Evolutionary conservation across 2,888 invertebrate species (phyloP).

Genomic region (Xylota segnis): DNA sequence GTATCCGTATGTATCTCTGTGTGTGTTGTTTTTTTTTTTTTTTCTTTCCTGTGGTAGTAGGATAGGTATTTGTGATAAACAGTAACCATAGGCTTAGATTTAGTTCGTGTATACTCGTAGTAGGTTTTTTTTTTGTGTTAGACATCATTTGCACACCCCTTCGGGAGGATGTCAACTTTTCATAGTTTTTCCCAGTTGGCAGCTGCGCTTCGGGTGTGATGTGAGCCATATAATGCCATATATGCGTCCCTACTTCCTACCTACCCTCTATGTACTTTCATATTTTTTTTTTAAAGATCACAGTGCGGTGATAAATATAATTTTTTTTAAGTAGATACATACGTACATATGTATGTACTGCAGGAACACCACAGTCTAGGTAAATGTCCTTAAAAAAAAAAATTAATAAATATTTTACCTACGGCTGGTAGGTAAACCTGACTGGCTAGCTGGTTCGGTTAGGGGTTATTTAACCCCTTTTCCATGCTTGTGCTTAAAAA

Average conservation of each 20-base stretch:
- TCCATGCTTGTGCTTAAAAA: constrained; percentile 30
- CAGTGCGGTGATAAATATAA: constrained; percentile 38
- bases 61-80: constrained; percentile 5
- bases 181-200: constrained; percentile 30
- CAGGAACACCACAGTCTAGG: constrained; percentile 32
- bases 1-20: constrained; percentile 21
- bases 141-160: constrained; percentile 30
- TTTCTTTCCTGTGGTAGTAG: constrained; percentile 4
- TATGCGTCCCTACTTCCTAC: constrained; percentile 36
- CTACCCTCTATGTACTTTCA: constrained; percentile 22
- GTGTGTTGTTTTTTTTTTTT: too few species aligned
- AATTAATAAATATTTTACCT: constrained; percentile 20
- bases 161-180: constrained; percentile 48
- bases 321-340: constrained; percentile 16
- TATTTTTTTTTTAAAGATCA: constrained; percentile 31
- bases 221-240: constrained; percentile 48
- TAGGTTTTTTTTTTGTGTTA: background rate
- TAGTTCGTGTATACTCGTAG: constrained; percentile 8
- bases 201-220: constrained; percentile 65
- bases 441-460: constrained; percentile 18
- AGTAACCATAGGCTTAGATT: constrained; percentile 32
- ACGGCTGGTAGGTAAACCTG: constrained; percentile 8
- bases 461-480: constrained; percentile 66
- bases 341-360: constrained; percentile 20
- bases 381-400: constrained; percentile 39